Base-by-base conservation (phyloP, 1,140 invertebrate species). In the Hyles euphorbiae region DNA sequence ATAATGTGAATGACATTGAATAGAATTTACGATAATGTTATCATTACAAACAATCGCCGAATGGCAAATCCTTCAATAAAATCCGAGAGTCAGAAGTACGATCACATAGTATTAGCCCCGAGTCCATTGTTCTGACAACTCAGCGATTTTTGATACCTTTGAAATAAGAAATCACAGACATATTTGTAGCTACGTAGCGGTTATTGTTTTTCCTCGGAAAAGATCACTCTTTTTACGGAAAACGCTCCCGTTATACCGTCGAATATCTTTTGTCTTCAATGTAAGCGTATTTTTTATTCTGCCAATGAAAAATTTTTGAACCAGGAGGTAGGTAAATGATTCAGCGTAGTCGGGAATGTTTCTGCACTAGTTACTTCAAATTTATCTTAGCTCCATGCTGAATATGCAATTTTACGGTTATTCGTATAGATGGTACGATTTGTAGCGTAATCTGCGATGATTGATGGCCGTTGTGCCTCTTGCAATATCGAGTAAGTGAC, bases 371-470 rank as follows among this genome's bases (percentile, higher is more conserved):
- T 75, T 72, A 63, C 48, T 61, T 62, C 54, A 60, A 72, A 70
- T 70, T 61, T 72, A 67, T 73, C 61, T 70, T 65, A 40, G 44
- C 36, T 61, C 58, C 51, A 36, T 55, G 66, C 69, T 78, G 71
- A 69, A 72, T 72, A 68, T 75, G 67, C 67, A 71, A 64, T 65
- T 73, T 78, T 70, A 67, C 73, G 61, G 65, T 72, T 68, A 71
- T 65, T 63, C 70, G 63, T 68, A 58, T 68, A 60, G 60, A 65
- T 68, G 61, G 62, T 65, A 75, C 67, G 67, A 74, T 74, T 76
- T 67, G 63, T 65, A 61, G 60, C 58, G 63, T 72, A 70, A 75
- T 74, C 64, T 72, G 56, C 53, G 61, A 70, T 72, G 74, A 75
- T 75, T 68, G 72, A 79, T 79, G 58, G 65, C 59, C 34, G 52